These are phyloP conservation scores for Spinus pinus DNA, from an alignment of 2,797 vertebrate species.

Conservation along the genomic window DNA sequence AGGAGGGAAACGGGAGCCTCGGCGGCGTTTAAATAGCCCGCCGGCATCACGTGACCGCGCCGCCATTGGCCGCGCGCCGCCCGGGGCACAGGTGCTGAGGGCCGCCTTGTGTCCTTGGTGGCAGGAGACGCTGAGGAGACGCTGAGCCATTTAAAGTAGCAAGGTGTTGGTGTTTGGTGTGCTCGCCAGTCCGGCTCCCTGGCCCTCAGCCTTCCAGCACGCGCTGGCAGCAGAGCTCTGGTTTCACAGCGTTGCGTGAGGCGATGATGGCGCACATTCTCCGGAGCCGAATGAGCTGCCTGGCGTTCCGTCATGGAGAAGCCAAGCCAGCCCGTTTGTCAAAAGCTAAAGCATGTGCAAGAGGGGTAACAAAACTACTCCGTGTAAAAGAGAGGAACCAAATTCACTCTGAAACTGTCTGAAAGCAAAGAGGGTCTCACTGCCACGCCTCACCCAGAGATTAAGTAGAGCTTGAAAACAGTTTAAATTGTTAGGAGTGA, in stretches of 20 bases:
- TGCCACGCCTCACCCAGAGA: not conserved
- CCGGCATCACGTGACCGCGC: not conserved
- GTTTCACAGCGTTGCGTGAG: not conserved
- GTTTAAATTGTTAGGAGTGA: not conserved
- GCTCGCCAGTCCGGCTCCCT: not conserved
- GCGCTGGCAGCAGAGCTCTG: not conserved
- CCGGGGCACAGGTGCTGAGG: not conserved
- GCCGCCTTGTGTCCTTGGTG: not conserved
- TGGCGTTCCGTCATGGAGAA: not conserved
- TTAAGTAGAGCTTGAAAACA: not conserved
- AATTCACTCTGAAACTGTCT: not conserved
- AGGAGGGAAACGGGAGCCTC: rapidly evolving
- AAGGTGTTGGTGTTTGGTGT: not conserved
- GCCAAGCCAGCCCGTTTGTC: not conserved
- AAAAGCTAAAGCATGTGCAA: rapidly evolving
- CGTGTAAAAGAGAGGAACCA: not conserved
- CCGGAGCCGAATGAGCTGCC: too few species aligned
- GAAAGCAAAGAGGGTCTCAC: not conserved
- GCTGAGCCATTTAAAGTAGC: not conserved
- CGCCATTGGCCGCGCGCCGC: not conserved
- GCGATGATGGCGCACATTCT: not conserved
- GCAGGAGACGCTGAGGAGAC: not conserved
- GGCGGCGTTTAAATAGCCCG: not conserved
- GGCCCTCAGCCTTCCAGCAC: not conserved
- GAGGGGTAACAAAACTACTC: not conserved